These are phyloP conservation scores for Tortricodes alternella DNA, from an alignment of 2,888 invertebrate species.

Conservation along the genomic window DNA sequence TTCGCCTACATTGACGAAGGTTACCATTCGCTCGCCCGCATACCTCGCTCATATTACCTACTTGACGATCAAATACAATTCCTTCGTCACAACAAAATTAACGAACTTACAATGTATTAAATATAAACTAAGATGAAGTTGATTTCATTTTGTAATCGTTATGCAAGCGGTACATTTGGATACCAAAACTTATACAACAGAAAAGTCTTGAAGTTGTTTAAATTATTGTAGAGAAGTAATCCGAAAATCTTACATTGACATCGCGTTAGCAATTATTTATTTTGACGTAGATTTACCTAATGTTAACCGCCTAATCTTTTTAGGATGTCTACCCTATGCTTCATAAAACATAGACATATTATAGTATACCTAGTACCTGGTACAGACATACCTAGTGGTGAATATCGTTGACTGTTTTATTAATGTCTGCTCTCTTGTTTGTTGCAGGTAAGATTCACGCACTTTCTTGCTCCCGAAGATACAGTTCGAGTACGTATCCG, in stretches of 20 bases:
- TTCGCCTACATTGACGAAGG: slow-evolving; percentile 25
- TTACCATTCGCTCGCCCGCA: slow-evolving; percentile 17
- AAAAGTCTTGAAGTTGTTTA: too few species aligned
- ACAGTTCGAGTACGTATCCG: slow-evolving; percentile 28
- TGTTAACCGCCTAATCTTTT: slow-evolving; percentile 42
- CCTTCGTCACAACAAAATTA: slow-evolving; percentile 4
- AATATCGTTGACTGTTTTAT: slow-evolving; percentile 45
- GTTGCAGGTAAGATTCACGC: slow-evolving; percentile 56
- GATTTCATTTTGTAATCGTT: too few species aligned
- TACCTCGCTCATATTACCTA: slow-evolving; percentile 17
- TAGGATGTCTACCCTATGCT: slow-evolving; percentile 38
- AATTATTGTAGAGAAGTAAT: too few species aligned
- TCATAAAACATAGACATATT: slow-evolving; percentile 43
- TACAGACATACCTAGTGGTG: too few species aligned
- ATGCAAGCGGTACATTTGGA: too few species aligned
- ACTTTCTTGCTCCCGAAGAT: slow-evolving; percentile 41
- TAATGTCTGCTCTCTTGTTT: slow-evolving; percentile 47
- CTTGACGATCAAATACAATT: neutral
- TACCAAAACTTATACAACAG: too few species aligned
- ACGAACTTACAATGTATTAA: neutral
- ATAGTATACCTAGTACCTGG: slow-evolving; percentile 36
- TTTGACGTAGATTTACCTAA: too few species aligned
- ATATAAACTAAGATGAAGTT: neutral
- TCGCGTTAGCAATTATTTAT: too few species aligned
- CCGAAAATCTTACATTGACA: too few species aligned